Evolutionary conservation across 2,113 vertebrate genomes (phyloP).

Genomic region (Rostratula benghalensis): DNA sequence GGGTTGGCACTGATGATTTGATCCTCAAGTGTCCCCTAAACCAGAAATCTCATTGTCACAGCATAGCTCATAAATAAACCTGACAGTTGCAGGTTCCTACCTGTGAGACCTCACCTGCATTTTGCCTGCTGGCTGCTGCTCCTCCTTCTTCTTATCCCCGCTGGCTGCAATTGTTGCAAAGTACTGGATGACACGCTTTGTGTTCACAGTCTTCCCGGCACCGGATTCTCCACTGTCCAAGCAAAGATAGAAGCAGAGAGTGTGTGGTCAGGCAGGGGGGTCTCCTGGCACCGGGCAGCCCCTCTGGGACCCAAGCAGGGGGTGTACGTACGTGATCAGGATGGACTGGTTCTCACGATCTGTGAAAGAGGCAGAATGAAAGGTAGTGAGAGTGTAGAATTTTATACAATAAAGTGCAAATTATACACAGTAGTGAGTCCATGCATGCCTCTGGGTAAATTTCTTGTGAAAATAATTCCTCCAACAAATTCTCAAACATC

Average conservation of each 20-base stretch:
- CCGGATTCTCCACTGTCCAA: neutral
- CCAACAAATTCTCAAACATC: neutral
- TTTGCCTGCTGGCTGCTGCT: constrained; percentile 41
- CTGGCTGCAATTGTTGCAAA: constrained; percentile 78
- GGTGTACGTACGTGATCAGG: constrained; percentile 81
- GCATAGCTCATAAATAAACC: neutral
- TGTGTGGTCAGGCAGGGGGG: neutral
- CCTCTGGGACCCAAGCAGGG: neutral
- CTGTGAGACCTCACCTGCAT: constrained; percentile 61
- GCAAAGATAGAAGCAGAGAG: constrained; percentile 63
- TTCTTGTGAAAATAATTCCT: neutral
- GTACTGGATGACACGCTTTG: constrained; percentile 82
- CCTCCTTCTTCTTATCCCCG: neutral
- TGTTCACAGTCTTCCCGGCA: constrained; percentile 77
- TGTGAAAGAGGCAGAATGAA: constrained; percentile 30
- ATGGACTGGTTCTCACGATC: constrained; percentile 87
- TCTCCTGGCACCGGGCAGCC: neutral
- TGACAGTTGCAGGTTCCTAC: neutral
- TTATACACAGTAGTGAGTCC: neutral
- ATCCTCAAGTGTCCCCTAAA: constrained; percentile 77
- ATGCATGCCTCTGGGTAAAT: neutral
- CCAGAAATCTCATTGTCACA: neutral
- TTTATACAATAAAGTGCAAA: neutral
- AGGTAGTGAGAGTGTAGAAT: neutral
- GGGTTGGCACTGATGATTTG: constrained; percentile 78